Conservation (phyloP, 2,888 invertebrate genomes). For the Notocelia uddmanniana region DNA sequence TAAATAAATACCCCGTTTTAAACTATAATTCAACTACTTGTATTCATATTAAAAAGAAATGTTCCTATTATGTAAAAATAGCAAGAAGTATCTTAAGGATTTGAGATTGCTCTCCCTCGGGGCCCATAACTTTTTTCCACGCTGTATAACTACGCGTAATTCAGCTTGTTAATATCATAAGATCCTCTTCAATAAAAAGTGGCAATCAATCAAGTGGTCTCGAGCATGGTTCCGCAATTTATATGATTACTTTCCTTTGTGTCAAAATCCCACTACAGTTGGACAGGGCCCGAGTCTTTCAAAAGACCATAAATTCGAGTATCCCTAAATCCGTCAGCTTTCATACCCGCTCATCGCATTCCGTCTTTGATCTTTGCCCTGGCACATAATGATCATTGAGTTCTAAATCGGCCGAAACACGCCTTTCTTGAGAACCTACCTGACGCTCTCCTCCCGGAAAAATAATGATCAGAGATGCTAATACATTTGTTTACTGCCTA, state of each 20-base stretch:
- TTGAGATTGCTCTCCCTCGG: too few species aligned
- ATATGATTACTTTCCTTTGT: background rate
- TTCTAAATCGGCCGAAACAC: constrained; percentile 35
- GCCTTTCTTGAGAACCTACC: constrained; percentile 22
- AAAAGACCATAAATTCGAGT: constrained; percentile 24
- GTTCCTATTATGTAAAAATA: too few species aligned
- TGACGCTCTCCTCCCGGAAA: constrained; percentile 16
- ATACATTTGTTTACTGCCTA: constrained; percentile 8
- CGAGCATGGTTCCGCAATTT: background rate
- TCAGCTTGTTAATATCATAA: background rate
- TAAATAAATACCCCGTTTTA: too few species aligned
- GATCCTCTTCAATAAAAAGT: background rate
- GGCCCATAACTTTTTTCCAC: too few species aligned
- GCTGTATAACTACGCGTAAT: too few species aligned
- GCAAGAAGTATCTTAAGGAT: too few species aligned
- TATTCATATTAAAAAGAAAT: too few species aligned
- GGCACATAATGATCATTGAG: constrained; percentile 43
- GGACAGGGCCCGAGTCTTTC: constrained; percentile 19
- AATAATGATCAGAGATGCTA: constrained; percentile 29
- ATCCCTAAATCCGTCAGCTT: constrained; percentile 25
- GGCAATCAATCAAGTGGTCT: background rate
- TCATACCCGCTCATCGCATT: constrained; percentile 25
- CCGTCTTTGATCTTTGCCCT: constrained; percentile 43
- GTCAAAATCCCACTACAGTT: constrained; percentile 19
- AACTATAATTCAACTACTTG: too few species aligned